phyloP scores from a whole-genome alignment of 2,888 invertebrate species.

The Spilarctia lutea region DNA sequence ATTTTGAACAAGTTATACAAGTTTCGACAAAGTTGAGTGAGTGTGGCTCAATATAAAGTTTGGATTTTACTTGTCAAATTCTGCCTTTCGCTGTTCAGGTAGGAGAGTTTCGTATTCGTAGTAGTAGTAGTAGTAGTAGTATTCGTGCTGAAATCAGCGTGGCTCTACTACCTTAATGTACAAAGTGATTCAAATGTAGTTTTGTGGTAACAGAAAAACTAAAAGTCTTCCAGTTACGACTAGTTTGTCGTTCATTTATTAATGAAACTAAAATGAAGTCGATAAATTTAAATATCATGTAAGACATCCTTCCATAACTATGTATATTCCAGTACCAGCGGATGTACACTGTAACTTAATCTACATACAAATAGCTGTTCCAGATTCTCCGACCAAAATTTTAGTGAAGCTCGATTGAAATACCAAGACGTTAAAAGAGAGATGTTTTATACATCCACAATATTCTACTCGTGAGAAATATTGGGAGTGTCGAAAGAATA shows the following conservation, averaged over 20 bases:
- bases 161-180: no score
- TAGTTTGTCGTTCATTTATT: not conserved
- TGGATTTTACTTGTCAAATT: slow-evolving; percentile 67
- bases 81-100: slow-evolving; percentile 41
- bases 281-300: not conserved
- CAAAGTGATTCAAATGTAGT: not conserved
- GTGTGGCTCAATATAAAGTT: slow-evolving; percentile 64
- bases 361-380: slow-evolving; percentile 24
- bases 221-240: not conserved
- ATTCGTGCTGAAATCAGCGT: no score
- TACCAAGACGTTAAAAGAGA: slow-evolving; percentile 30
- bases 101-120: no score
- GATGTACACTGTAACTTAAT: slow-evolving; percentile 11
- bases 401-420: slow-evolving; percentile 43
- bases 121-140: no score
- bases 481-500: slow-evolving; percentile 47
- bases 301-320: not conserved
- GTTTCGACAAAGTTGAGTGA: slow-evolving; percentile 55
- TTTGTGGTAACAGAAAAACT: not conserved
- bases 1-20: slow-evolving; percentile 48
- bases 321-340: not conserved
- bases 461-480: slow-evolving; percentile 46
- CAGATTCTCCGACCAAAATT: slow-evolving; percentile 28
- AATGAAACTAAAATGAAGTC: not conserved
- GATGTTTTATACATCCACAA: slow-evolving; percentile 36